phyloP scores from a whole-genome alignment of 1,140 invertebrate species.

The Hestina assimilis region DNA sequence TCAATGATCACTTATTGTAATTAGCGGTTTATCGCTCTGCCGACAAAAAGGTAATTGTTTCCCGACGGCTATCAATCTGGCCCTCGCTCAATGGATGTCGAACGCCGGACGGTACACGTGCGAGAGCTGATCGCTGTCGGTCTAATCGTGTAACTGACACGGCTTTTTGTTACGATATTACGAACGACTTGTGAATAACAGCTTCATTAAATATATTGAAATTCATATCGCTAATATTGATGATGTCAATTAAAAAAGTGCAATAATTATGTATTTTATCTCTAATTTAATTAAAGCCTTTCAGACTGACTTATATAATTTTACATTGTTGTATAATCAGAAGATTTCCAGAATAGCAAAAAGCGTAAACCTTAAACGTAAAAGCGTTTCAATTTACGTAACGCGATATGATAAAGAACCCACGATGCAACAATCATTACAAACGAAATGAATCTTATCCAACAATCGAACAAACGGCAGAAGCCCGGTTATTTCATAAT shows the following conservation, averaged over 20 bases:
- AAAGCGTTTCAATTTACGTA: background rate
- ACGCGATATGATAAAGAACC: slow-evolving; percentile 27
- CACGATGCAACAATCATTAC: slow-evolving; percentile 43
- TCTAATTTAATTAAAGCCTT: too few species aligned
- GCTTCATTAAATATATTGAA: slow-evolving; percentile 19
- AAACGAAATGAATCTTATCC: slow-evolving; percentile 55
- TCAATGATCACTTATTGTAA: slow-evolving; percentile 75
- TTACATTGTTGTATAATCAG: too few species aligned
- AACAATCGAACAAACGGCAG: slow-evolving; percentile 53
- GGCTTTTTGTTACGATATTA: slow-evolving; percentile 23
- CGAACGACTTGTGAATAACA: slow-evolving; percentile 16
- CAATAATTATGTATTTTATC: too few species aligned
- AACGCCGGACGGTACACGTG: slow-evolving; percentile 38
- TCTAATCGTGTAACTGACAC: slow-evolving; percentile 31
- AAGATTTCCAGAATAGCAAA: background rate
- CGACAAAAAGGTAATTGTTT: slow-evolving; percentile 73
- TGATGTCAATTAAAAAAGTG: background rate
- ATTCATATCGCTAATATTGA: slow-evolving; percentile 1
- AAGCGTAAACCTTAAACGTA: background rate
- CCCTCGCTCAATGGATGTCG: slow-evolving; percentile 33
- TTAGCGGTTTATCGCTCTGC: slow-evolving; percentile 65
- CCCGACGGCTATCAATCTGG: slow-evolving; percentile 62
- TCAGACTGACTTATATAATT: too few species aligned
- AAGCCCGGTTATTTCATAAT: slow-evolving; percentile 73
- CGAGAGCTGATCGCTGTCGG: slow-evolving; percentile 22